Conservation (phyloP, 1,140 invertebrate species). For the Atta cephalotes region DNA sequence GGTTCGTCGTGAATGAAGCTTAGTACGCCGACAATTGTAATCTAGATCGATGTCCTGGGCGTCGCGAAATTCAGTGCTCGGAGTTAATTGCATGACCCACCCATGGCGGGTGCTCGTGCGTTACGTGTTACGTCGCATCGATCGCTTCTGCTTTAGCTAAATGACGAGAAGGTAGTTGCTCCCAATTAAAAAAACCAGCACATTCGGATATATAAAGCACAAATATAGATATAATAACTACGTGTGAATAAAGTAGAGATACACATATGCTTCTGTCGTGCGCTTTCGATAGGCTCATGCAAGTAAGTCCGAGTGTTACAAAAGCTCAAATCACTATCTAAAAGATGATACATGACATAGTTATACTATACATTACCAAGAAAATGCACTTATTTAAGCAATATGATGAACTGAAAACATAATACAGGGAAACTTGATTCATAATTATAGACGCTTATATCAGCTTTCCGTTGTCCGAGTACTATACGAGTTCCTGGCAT, state of each 20-base stretch:
- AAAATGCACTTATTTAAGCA: not conserved
- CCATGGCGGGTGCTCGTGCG: slow-evolving; percentile 18
- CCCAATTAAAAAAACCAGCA: not conserved
- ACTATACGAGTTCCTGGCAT: not conserved
- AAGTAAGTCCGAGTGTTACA: not conserved
- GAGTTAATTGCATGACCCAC: slow-evolving; percentile 63
- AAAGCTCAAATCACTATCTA: not conserved
- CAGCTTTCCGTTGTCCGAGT: slow-evolving; percentile 37
- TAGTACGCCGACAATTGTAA: slow-evolving; percentile 70
- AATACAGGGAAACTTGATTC: slow-evolving; percentile 8
- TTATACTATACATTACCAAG: not conserved
- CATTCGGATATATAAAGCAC: not conserved
- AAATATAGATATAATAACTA: not conserved
- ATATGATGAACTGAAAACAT: not conserved
- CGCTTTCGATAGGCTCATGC: no score
- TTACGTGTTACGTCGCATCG: slow-evolving; percentile 25
- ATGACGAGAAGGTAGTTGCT: slow-evolving; percentile 5
- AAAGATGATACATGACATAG: not conserved
- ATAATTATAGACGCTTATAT: slow-evolving; percentile 21
- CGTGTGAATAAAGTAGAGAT: no score
- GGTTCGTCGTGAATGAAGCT: slow-evolving; percentile 61
- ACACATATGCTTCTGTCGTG: no score
- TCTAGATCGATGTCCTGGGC: slow-evolving; percentile 66
- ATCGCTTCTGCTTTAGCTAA: slow-evolving; percentile 20
- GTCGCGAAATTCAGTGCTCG: slow-evolving; percentile 60